Conservation (phyloP, 2,888 invertebrate species). For the Oxycera nigricornis region DNA sequence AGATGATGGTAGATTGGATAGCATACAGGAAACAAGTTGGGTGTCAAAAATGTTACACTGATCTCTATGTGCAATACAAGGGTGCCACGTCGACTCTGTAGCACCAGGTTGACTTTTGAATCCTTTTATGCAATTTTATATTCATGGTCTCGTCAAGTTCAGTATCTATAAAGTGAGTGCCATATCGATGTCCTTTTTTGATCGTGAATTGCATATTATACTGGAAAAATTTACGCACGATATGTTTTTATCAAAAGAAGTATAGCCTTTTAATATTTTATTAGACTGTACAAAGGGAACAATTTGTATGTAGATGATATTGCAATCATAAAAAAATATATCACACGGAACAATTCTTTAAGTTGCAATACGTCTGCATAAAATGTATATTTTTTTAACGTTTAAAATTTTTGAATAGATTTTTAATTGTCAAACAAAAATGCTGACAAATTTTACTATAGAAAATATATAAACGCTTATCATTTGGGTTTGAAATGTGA, state of each 20-base stretch:
- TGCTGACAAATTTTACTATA: too few species aligned
- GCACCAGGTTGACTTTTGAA: slow-evolving; percentile 23
- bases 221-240: background rate
- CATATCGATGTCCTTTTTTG: background rate
- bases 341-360: background rate
- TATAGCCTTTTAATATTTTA: background rate
- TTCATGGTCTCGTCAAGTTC: background rate
- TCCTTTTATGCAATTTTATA: slow-evolving; percentile 2
- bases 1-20: background rate
- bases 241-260: background rate
- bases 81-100: background rate
- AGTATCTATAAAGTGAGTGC: background rate
- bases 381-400: too few species aligned
- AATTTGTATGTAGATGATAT: background rate
- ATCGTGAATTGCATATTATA: slow-evolving; percentile 14
- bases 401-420: too few species aligned
- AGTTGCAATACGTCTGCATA: too few species aligned
- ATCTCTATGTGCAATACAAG: slow-evolving; percentile 1
- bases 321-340: background rate
- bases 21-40: slow-evolving; percentile 21
- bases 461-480: too few species aligned
- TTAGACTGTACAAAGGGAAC: background rate
- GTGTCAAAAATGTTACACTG: slow-evolving; percentile 36
- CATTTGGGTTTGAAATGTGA: too few species aligned
- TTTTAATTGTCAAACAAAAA: too few species aligned